A percentile compares a stretch with the other conserved stretches of the same genome.
Conservation (phyloP, 2,113 vertebrate species). For the Bostrychus sinensis region DNA sequence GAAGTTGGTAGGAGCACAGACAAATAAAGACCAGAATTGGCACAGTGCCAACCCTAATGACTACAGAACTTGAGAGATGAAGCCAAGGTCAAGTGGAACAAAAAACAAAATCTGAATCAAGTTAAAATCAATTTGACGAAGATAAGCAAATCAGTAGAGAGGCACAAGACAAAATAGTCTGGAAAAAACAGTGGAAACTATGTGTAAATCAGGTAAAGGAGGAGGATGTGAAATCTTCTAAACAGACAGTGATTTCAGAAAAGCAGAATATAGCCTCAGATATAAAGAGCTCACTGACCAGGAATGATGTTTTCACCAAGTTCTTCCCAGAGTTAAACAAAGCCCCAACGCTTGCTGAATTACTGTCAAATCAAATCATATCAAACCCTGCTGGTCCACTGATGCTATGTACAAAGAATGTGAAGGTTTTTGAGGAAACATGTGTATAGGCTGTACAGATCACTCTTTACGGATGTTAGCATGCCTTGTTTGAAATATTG, state of each 20-base stretch:
- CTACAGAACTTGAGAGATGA: slow-evolving; percentile 16
- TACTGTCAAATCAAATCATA: slow-evolving; percentile 63
- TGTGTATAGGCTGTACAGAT: slow-evolving; percentile 9
- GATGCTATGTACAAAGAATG: slow-evolving; percentile 21
- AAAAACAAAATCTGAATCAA: slow-evolving; percentile 15
- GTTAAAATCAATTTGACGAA: slow-evolving; percentile 1
- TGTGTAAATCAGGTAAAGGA: slow-evolving; percentile 11
- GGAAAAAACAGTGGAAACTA: slow-evolving; percentile 13
- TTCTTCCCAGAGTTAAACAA: slow-evolving; percentile 60
- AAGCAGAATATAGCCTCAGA: slow-evolving; percentile 28
- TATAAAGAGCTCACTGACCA: slow-evolving; percentile 39
- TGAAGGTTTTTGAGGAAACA: slow-evolving; percentile 16
- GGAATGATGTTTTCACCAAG: slow-evolving; percentile 58
- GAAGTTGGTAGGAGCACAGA: slow-evolving; percentile 11
- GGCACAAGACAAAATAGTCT: neutral
- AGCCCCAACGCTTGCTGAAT: slow-evolving; percentile 49
- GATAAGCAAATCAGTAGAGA: slow-evolving; percentile 14
- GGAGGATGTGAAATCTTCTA: slow-evolving; percentile 1
- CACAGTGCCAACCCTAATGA: slow-evolving; percentile 22
- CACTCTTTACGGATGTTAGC: slow-evolving; percentile 3
- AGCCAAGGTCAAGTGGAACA: slow-evolving; percentile 18
- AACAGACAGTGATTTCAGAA: slow-evolving; percentile 45
- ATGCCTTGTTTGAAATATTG: slow-evolving; percentile 38
- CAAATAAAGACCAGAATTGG: slow-evolving; percentile 12
- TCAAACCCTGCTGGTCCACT: slow-evolving; percentile 41